Evolutionary conservation across 2,888 invertebrate genomes (phyloP).

Genomic region (Cantharis rufa): DNA sequence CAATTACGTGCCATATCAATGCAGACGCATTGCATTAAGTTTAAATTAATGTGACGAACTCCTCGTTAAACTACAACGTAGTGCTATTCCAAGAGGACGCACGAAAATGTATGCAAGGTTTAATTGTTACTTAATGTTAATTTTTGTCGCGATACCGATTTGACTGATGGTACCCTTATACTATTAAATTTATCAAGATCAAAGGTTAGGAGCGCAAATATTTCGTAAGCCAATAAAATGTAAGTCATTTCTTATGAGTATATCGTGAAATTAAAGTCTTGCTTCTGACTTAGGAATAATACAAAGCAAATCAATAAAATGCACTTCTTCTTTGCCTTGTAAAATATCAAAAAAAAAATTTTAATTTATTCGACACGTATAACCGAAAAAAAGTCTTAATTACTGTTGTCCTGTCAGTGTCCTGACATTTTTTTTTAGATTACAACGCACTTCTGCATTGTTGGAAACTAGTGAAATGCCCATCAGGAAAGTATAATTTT

Average conservation of each 20-base stretch:
- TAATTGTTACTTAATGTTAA: constrained; percentile 23
- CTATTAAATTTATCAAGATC: background rate
- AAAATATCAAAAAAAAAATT: too few species aligned
- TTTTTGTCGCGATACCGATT: constrained; percentile 1
- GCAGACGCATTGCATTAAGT: constrained; percentile 39
- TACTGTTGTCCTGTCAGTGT: background rate
- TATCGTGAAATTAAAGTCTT: background rate
- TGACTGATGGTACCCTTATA: background rate
- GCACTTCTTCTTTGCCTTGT: too few species aligned
- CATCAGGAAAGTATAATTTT: too few species aligned
- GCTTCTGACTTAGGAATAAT: too few species aligned
- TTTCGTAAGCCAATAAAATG: background rate
- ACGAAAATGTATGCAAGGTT: constrained; percentile 9
- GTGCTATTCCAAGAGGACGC: background rate
- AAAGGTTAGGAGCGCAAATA: background rate
- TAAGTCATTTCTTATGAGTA: too few species aligned
- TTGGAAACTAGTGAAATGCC: too few species aligned
- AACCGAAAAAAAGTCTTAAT: too few species aligned
- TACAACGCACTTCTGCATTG: too few species aligned
- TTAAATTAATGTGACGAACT: constrained; percentile 33
- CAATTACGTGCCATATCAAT: constrained; percentile 47
- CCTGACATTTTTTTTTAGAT: too few species aligned
- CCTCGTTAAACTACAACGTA: constrained; percentile 13
- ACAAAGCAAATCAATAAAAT: too few species aligned
- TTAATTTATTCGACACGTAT: too few species aligned